Evolutionary conservation across 2,113 vertebrate species (phyloP).

Genomic region (Rhinichthys klamathensis): DNA sequence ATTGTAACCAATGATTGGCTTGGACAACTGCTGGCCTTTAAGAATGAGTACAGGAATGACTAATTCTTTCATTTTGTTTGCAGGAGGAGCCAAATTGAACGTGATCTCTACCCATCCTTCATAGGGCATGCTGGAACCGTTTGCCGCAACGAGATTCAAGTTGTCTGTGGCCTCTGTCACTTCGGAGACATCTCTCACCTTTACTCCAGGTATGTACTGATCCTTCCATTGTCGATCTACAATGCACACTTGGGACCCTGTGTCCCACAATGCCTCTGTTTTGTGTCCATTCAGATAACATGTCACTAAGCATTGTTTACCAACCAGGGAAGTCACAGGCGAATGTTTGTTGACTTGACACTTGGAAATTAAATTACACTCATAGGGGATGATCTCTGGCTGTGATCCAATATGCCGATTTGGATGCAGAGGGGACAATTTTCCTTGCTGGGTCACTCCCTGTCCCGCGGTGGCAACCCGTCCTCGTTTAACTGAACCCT

Average conservation of each 20-base stretch:
- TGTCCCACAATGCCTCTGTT: background rate
- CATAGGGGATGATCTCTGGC: background rate
- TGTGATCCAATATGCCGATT: background rate
- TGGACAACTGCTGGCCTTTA: background rate
- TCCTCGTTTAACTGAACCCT: background rate
- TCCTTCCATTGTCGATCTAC: constrained; percentile 51
- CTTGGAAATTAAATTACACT: background rate
- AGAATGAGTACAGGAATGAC: background rate
- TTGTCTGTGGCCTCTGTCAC: background rate
- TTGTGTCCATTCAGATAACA: no score
- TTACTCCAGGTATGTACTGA: constrained; percentile 21
- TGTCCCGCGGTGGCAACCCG: constrained; percentile 45
- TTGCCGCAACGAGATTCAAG: background rate
- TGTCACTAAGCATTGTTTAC: no score
- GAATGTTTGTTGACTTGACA: background rate
- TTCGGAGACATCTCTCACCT: background rate
- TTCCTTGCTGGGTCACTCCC: constrained; percentile 16
- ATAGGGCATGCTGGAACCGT: background rate
- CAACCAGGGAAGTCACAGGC: no score
- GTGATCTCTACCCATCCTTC: no score
- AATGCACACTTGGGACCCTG: constrained; percentile 49
- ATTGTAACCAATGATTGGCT: background rate
- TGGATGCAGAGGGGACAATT: background rate
- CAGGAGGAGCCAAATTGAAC: no score
- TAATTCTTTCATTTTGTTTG: no score